Base-by-base conservation (phyloP, 2,888 invertebrate genomes). In the Muscina levida region DNA sequence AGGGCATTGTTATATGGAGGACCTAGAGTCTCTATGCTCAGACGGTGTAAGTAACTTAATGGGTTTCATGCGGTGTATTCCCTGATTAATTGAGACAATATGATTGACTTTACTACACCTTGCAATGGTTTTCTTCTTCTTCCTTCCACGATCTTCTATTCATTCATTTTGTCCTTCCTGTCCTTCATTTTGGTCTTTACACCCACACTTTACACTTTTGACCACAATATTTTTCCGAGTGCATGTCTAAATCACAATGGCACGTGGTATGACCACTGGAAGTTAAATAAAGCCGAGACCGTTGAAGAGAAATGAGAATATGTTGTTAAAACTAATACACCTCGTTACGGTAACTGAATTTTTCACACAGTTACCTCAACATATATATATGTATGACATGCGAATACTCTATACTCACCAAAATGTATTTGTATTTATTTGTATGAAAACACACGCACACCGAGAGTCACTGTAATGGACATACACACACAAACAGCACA, bases 271-370 rank as follows among this genome's bases (percentile, higher is more conserved):
- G 31, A 66, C 65, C 77, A 73, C 44, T 46, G 68, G 39, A 51
- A 51, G 48, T 53, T 22, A 22, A 24, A 22, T 53, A 53, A 13
- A 22, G 24, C 53, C 1, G 24, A 11, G 22, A 51, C 8, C 53
- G 22, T 13, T 1, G 8, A 53, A 53, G 24, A 53, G 24, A 2
- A 53, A 44, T 48, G 13, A 62, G 17, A 62, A 72, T 66, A 67
- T 59, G 59, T 68, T 67, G 51, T 77, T 62, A 48, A 48, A 67
- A 67, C 66, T 72, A 77, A 62, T 74, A 70, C 73, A 73, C 10
- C 70, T 70, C 48, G 73, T 70, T 78, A 70, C 62, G 68, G 68
- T 73, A 68, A 78, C 72, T 72, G 72, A 62, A 68, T 68, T 72
- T 62, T 62, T 67, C 66, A 53, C 53, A 53, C 19, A 11, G 44